Percentiles rank a stretch among this genome's conserved stretches.
Conservation (phyloP, 2,113 vertebrate genomes). For the Dipodomys spectabilis region DNA sequence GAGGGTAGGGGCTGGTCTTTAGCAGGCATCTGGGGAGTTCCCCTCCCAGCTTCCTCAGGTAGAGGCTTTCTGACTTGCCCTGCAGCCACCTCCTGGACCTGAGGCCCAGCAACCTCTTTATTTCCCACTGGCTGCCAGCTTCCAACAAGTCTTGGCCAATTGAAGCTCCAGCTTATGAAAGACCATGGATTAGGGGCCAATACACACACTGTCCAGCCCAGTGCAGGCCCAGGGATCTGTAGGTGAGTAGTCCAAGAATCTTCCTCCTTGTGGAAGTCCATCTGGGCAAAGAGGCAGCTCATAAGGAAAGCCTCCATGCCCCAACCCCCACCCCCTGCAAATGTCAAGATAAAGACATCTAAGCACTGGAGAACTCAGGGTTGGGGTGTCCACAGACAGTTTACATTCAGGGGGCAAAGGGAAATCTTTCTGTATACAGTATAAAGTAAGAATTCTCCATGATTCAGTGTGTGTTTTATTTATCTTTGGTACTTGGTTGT, state of each 20-base stretch:
- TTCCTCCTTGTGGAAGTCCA: background rate
- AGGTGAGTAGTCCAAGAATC: background rate
- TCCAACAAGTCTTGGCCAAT: background rate
- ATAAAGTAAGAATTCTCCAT: background rate
- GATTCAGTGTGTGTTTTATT: background rate
- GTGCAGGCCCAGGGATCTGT: background rate
- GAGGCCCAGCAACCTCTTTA: slow-evolving; percentile 4
- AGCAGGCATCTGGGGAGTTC: background rate
- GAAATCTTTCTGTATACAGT: background rate
- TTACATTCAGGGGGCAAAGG: background rate
- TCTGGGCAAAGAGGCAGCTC: background rate
- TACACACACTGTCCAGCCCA: background rate
- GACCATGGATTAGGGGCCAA: background rate
- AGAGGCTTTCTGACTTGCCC: background rate
- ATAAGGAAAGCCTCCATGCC: background rate
- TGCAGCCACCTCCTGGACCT: no score
- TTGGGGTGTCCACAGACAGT: background rate
- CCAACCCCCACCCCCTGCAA: background rate
- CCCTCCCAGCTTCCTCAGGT: background rate
- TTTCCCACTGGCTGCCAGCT: slow-evolving; percentile 1
- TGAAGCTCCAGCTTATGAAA: slow-evolving; percentile 17
- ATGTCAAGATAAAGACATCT: background rate
- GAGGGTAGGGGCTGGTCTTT: background rate
- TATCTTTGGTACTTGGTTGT: no score
- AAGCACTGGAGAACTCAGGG: background rate